Evolutionary conservation across 2,888 invertebrate genomes (phyloP).

Genomic region (Caenorhabditis sp.): DNA sequence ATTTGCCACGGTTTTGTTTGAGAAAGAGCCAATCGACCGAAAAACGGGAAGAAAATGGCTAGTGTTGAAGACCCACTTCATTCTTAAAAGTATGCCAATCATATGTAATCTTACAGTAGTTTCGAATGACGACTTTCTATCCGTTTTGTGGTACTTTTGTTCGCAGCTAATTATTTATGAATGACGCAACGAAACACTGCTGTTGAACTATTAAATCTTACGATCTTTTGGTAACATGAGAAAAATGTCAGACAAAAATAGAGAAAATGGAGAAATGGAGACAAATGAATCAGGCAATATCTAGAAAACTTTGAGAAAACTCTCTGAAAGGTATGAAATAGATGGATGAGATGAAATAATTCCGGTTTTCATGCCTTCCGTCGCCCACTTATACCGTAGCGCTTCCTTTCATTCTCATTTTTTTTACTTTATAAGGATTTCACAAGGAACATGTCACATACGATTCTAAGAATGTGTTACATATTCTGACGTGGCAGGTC

Average conservation of each 20-base stretch:
- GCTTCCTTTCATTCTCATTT: not conserved
- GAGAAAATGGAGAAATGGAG: slow-evolving; percentile 2
- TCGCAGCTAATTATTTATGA: slow-evolving; percentile 50
- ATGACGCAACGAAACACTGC: slow-evolving; percentile 55
- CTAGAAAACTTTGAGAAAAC: slow-evolving; percentile 21
- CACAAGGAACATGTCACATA: not conserved
- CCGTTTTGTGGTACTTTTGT: not conserved
- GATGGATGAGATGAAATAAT: slow-evolving; percentile 20
- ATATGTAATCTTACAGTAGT: slow-evolving; percentile 1
- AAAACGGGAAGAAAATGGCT: not conserved
- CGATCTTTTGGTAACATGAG: too few species aligned
- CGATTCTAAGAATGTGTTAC: slow-evolving; percentile 4
- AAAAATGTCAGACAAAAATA: too few species aligned
- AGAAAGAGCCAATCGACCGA: not conserved
- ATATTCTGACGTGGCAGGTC: slow-evolving; percentile 16
- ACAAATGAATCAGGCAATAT: slow-evolving; percentile 31
- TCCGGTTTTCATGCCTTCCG: slow-evolving; percentile 23
- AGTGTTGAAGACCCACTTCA: not conserved
- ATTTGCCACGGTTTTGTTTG: slow-evolving; percentile 33
- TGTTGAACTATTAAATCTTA: too few species aligned
- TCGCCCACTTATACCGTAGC: slow-evolving; percentile 5
- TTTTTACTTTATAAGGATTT: not conserved
- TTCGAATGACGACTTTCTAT: slow-evolving; percentile 2
- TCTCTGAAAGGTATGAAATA: not conserved
- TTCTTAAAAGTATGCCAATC: slow-evolving; percentile 9